Evolutionary conservation across 2,113 vertebrate species (phyloP).

Genomic region (Phalacrocorax brasilianus): DNA sequence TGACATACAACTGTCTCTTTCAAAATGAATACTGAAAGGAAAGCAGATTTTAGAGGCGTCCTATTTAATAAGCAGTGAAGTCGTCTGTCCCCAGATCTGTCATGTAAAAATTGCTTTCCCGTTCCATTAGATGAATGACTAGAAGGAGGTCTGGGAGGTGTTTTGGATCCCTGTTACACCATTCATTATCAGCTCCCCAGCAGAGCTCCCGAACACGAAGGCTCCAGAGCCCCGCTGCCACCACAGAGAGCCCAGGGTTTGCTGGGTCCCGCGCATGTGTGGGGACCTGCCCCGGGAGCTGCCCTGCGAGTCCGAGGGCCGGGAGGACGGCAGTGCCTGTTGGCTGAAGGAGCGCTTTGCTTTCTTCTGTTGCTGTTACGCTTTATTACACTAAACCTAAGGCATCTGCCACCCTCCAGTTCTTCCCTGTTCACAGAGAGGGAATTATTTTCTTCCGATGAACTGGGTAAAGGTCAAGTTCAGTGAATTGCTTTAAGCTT

Average conservation of each 20-base stretch:
- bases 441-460: not conserved
- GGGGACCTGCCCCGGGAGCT: not conserved
- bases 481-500: not conserved
- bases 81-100: not conserved
- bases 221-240: not conserved
- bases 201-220: not conserved
- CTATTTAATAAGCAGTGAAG: not conserved
- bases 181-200: not conserved
- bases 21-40: not conserved
- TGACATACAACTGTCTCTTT: not conserved
- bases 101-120: not conserved
- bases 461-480: not conserved
- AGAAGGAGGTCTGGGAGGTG: not conserved
- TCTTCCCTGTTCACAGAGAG: not conserved
- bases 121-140: not conserved
- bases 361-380: not conserved
- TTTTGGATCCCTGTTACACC: not conserved
- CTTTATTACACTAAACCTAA: not conserved
- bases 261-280: accelerated
- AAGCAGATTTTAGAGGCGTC: not conserved
- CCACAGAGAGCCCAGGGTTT: not conserved
- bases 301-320: not conserved
- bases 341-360: not conserved
- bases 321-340: not conserved
- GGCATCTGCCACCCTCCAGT: not conserved